Base-by-base conservation (phyloP, 2,113 vertebrate species). In the Podarcis cretensis region DNA sequence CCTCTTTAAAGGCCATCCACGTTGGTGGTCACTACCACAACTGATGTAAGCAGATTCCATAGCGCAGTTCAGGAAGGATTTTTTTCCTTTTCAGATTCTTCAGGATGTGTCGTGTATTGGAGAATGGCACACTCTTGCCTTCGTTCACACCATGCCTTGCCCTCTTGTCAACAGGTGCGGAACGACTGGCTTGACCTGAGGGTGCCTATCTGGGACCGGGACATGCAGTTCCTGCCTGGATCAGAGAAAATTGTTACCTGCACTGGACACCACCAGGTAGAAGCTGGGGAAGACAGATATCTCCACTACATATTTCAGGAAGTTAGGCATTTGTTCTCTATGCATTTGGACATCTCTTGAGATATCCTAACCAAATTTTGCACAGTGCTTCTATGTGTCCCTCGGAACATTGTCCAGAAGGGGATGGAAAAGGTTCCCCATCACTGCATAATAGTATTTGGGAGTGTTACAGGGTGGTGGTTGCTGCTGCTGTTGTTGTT, bases 171-270 rank as follows among this genome's bases (percentile, higher is more conserved):
- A 65, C 88, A 98, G 97, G 96, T 98, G 4, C 96, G 97, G 78
- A 97, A 98, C 81, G 98, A 98, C 88, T 99, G 98, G 98, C 95
- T 99, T 14, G 97, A 98, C 89, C 95, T 99, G 12, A 96, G 97
- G 59, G 96, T 98, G 54, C 97, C 97, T 4, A 94, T 98, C 76
- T 99, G 98, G 98, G 97, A 98, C 90, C 89, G 94, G 32, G 98
- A 99, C 93, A 81, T 98, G 92, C 97, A 97, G 69, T 99, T 99
- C 91, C 96, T 99, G n/a, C 97, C 98, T 13, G 95, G 94, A 40
- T 97, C 98, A 0, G 97, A 98, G 86, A 98, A 98, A 86, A 95
- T 99, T 9, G 96, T 98, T 66, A 98, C 98, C 27, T 99, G 98
- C 90, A 98, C 98, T 1, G 97, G 97, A 3, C 92, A 97, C 88